Conservation (phyloP, 2,797 vertebrate genomes). For the Pangasius krempfi region DNA sequence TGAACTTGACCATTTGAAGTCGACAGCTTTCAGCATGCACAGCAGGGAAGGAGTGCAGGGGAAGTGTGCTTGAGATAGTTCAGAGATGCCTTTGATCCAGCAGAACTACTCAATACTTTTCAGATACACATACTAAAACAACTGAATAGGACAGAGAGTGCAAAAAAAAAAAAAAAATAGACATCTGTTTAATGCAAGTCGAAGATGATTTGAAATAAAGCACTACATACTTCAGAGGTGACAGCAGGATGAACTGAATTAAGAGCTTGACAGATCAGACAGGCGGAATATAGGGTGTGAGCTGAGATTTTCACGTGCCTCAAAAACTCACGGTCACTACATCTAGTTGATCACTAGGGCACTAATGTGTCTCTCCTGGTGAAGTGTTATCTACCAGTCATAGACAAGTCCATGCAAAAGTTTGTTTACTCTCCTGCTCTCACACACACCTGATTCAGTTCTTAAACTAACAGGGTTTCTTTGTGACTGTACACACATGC, state of each 20-base stretch:
- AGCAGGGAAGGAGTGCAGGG: constrained; percentile 43
- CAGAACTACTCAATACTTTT: constrained; percentile 42
- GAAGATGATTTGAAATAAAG: constrained; percentile 3
- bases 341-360: constrained; percentile 57
- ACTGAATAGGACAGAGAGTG: constrained; percentile 31
- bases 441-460: background rate
- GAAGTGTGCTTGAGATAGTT: constrained; percentile 55
- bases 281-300: background rate
- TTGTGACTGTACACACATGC: background rate
- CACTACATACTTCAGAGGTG: background rate
- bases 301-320: background rate
- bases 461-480: background rate
- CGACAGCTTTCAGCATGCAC: constrained; percentile 28
- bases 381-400: constrained; percentile 62
- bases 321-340: constrained; percentile 37
- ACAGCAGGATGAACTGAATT: background rate
- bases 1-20: constrained; percentile 78
- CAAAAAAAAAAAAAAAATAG: background rate
- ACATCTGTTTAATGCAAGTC: background rate
- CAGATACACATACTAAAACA: constrained; percentile 47
- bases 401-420: background rate
- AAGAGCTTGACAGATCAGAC: background rate
- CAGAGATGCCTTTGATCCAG: constrained; percentile 56
- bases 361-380: constrained; percentile 62
- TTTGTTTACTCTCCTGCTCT: background rate